Percentiles rank a stretch among this genome's conserved stretches.
Evolutionary conservation across 2,113 vertebrate genomes (phyloP).

Genomic region (Charadrius vociferus): DNA sequence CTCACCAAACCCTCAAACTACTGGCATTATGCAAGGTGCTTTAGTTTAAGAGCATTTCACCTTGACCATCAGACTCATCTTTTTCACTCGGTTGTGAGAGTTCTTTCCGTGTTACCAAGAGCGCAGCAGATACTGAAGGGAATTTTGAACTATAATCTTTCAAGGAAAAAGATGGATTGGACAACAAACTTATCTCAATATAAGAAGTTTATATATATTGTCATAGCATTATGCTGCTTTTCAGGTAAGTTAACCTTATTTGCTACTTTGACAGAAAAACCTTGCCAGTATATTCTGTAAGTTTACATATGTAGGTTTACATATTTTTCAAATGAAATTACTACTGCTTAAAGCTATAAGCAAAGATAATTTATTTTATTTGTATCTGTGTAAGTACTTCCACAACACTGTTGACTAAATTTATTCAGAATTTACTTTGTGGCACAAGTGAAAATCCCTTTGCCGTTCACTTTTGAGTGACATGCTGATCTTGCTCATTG

Average conservation of each 20-base stretch:
- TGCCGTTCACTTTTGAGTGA: not conserved
- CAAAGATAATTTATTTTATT: not conserved
- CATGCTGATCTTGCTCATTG: not conserved
- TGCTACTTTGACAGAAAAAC: not conserved
- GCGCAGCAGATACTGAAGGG: not conserved
- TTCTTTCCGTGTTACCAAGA: not conserved
- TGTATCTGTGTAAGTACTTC: not conserved
- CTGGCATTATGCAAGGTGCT: conserved; percentile 39
- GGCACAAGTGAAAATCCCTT: not conserved
- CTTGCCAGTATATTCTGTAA: not conserved
- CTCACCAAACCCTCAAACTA: not conserved
- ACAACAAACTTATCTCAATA: not conserved
- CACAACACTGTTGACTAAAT: not conserved
- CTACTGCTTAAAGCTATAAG: not conserved
- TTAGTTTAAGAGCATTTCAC: conserved; percentile 1
- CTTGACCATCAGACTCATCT: not conserved
- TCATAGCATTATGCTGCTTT: not conserved
- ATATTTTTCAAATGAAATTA: not conserved
- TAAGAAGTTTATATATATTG: not conserved
- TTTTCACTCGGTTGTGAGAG: not conserved
- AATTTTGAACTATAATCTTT: not conserved
- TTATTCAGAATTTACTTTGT: not conserved
- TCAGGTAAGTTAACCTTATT: conserved; percentile 18
- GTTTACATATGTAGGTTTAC: not conserved
- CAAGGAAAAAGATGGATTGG: conserved; percentile 35